phyloP scores from a whole-genome alignment of 2,797 vertebrate species.

The Pteronotus mesoamericanus region DNA sequence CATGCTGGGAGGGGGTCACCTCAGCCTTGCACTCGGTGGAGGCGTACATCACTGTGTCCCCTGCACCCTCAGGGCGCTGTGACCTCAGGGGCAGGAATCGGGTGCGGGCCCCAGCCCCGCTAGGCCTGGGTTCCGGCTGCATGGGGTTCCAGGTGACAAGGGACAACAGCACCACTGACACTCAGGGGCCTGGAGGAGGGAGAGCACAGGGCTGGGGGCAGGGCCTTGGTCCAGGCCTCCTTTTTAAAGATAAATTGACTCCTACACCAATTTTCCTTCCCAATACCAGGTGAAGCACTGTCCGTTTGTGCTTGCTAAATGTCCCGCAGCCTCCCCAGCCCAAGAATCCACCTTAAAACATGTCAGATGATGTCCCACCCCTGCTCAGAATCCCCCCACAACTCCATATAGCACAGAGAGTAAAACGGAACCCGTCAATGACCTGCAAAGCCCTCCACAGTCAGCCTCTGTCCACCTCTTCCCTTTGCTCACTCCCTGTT shows the following conservation, averaged over 20 bases:
- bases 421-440: neutral
- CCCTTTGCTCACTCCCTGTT: neutral
- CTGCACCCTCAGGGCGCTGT: conserved; percentile 46
- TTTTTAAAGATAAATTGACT: neutral
- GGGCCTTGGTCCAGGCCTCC: neutral
- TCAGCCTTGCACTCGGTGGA: conserved; percentile 93
- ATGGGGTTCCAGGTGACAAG: conserved; percentile 55
- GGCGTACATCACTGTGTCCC: conserved; percentile 79
- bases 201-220: conserved; percentile 27
- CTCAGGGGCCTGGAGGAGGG: conserved; percentile 57
- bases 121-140: conserved; percentile 66
- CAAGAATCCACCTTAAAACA: neutral
- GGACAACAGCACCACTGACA: neutral
- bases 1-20: conserved; percentile 92
- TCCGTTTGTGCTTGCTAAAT: neutral
- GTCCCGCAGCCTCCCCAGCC: neutral
- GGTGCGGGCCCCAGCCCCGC: conserved; percentile 57
- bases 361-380: neutral
- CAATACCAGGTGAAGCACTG: neutral
- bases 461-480: neutral
- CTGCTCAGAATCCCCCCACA: neutral
- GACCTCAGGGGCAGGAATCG: conserved; percentile 65
- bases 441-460: neutral
- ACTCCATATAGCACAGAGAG: neutral
- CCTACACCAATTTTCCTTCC: neutral